A percentile compares a stretch with the other conserved stretches of the same genome.
phyloP scores from a whole-genome alignment of 2,113 vertebrate genomes.

The Acrocephalus kingi region DNA sequence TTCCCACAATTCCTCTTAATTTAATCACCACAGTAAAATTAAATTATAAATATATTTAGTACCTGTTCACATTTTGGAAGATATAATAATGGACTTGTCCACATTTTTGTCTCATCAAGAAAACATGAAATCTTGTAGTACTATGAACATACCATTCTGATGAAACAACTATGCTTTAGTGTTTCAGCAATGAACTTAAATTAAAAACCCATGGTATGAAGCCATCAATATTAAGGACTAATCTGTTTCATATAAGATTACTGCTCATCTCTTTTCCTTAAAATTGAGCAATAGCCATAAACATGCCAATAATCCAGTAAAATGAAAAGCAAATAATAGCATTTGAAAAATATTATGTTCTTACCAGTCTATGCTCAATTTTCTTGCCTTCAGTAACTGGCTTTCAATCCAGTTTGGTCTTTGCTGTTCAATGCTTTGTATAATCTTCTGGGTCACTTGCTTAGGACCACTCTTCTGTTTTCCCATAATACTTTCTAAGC shows the following conservation, averaged over 20 bases:
- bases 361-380: slow-evolving; percentile 87
- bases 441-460: slow-evolving; percentile 83
- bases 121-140: slow-evolving; percentile 31
- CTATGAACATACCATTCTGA: neutral
- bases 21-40: slow-evolving; percentile 56
- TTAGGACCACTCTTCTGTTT: slow-evolving; percentile 82
- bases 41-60: slow-evolving; percentile 24
- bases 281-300: neutral
- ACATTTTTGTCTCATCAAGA: slow-evolving; percentile 9
- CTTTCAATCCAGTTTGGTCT: slow-evolving; percentile 88
- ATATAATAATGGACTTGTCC: neutral
- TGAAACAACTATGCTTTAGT: slow-evolving; percentile 4
- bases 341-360: neutral
- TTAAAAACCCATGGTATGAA: neutral
- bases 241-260: neutral
- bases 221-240: neutral
- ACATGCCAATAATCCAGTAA: neutral
- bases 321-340: neutral
- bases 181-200: slow-evolving; percentile 2
- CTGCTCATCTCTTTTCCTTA: neutral
- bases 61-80: slow-evolving; percentile 35
- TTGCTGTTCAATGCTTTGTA: slow-evolving; percentile 86
- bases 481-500: slow-evolving; percentile 84
- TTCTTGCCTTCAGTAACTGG: slow-evolving; percentile 88
- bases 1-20: slow-evolving; percentile 62